Evolutionary conservation across 2,113 vertebrate genomes (phyloP).

Genomic region (Podarcis cretensis): DNA sequence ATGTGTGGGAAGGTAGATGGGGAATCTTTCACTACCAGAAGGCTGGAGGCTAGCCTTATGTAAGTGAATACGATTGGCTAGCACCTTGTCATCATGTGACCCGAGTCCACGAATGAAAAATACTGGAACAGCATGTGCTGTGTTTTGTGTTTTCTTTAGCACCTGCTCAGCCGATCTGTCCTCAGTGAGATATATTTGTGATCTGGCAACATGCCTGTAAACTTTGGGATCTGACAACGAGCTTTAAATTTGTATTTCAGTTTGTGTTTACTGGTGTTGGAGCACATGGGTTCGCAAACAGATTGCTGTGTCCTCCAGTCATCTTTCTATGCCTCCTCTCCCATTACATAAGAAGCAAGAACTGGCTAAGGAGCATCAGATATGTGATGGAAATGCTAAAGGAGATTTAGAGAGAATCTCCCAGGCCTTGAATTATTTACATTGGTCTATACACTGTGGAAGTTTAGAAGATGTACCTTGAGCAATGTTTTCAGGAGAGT

Average conservation of each 20-base stretch:
- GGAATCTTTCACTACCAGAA: background rate
- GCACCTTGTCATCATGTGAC: background rate
- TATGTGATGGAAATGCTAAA: background rate
- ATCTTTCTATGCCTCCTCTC: background rate
- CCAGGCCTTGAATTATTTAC: background rate
- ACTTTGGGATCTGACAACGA: background rate
- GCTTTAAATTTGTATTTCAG: background rate
- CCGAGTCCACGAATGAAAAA: slow-evolving; percentile 6
- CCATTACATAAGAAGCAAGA: background rate
- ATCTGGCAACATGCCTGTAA: too few relatives aligned
- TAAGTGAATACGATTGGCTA: background rate
- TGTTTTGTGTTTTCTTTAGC: background rate
- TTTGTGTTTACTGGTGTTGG: background rate
- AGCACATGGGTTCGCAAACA: background rate
- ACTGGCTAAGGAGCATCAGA: background rate
- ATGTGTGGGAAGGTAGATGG: too few relatives aligned
- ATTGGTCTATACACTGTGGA: background rate
- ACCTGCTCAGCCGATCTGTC: background rate
- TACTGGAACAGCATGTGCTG: background rate
- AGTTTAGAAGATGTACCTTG: too few relatives aligned
- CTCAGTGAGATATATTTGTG: background rate
- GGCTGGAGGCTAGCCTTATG: background rate
- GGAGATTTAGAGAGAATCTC: background rate
- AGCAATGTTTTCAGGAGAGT: background rate
- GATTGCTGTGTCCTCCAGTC: background rate